A percentile compares a stretch with the other conserved stretches of the same genome.
phyloP scores from a whole-genome alignment of 2,888 invertebrate genomes.

The Hipparchia sbordonii region DNA sequence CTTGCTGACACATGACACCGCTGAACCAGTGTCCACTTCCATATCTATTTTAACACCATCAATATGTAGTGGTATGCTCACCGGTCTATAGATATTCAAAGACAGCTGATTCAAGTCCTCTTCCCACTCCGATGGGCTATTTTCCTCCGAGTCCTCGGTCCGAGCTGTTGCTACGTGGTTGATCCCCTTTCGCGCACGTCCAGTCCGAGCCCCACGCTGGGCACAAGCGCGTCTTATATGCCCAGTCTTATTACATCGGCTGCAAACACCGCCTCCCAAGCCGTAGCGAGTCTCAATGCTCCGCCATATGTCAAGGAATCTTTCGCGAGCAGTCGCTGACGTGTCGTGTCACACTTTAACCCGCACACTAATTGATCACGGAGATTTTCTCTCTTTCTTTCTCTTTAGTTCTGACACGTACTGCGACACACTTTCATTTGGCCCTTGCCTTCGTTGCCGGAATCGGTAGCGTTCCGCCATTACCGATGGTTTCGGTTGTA shows the following conservation, averaged over 20 bases:
- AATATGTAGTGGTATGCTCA: neutral
- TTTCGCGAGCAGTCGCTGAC: too few species aligned
- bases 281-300: neutral
- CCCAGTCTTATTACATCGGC: neutral
- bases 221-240: too few species aligned
- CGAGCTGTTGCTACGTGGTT: neutral
- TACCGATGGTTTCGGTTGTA: too few species aligned
- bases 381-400: too few species aligned
- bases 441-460: too few species aligned
- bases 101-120: neutral
- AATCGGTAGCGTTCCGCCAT: too few species aligned
- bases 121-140: neutral
- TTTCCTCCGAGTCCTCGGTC: neutral
- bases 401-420: too few species aligned
- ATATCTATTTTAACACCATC: neutral
- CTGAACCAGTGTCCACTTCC: neutral
- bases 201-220: neutral
- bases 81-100: neutral
- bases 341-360: too few species aligned
- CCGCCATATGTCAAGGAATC: too few species aligned
- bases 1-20: neutral
- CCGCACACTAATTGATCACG: too few species aligned
- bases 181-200: neutral
- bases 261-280: conserved; percentile 7
- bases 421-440: too few species aligned